phyloP scores from a whole-genome alignment of 2,888 invertebrate genomes.

The Troides oblongomaculatus region DNA sequence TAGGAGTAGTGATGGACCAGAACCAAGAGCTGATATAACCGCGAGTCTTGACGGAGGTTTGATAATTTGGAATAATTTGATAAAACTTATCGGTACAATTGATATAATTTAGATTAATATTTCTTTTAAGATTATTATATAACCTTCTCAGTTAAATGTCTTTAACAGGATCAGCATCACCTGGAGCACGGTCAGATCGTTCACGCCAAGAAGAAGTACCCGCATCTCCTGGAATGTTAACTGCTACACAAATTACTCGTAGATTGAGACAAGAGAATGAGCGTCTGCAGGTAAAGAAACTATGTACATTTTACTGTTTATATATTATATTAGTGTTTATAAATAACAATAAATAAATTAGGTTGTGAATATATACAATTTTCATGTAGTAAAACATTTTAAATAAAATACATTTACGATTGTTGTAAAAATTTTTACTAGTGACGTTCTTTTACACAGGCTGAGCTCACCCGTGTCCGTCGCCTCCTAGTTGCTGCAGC shows the following conservation, averaged over 20 bases:
- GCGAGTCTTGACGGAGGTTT: slow-evolving; percentile 69
- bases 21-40: slow-evolving; percentile 72
- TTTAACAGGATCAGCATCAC: slow-evolving; percentile 65
- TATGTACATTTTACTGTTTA: too few species aligned
- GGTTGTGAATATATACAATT: background rate
- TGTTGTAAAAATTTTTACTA: background rate
- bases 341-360: background rate
- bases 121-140: too few species aligned
- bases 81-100: background rate
- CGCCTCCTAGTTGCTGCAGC: slow-evolving; percentile 83
- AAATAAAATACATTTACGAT: too few species aligned
- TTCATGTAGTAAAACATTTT: too few species aligned
- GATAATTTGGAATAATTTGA: background rate
- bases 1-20: slow-evolving; percentile 73
- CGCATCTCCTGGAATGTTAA: slow-evolving; percentile 77
- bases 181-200: slow-evolving; percentile 68
- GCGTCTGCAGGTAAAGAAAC: slow-evolving; percentile 77
- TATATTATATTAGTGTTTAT: too few species aligned
- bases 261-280: slow-evolving; percentile 88
- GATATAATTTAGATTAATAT: too few species aligned
- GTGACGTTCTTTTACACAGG: slow-evolving; percentile 55
- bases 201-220: slow-evolving; percentile 73
- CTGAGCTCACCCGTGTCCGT: slow-evolving; percentile 84
- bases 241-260: slow-evolving; percentile 80
- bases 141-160: background rate